These are phyloP conservation scores for Calycopis cecrops DNA, from an alignment of 1,140 invertebrate species.

Conservation along the genomic window DNA sequence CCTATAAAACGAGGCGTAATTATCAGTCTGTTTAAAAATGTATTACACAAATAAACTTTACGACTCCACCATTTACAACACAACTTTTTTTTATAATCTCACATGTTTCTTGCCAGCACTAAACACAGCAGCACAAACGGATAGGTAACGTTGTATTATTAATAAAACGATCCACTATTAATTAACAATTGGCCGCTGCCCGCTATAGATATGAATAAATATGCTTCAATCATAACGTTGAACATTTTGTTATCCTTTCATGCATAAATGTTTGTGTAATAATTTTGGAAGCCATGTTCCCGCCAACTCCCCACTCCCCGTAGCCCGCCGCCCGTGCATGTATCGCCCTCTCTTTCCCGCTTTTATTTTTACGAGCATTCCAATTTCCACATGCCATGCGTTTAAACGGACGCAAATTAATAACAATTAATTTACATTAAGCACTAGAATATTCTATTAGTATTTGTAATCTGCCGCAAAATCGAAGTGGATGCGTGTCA, in stretches of 20 bases:
- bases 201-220: conserved; percentile 46
- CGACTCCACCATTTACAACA: conserved; percentile 56
- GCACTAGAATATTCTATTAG: background rate
- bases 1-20: conserved; percentile 34
- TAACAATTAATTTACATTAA: conserved; percentile 8
- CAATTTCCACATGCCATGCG: conserved; percentile 24
- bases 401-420: conserved; percentile 23
- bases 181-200: too few relatives aligned
- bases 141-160: too few relatives aligned
- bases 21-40: conserved; percentile 67
- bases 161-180: too few relatives aligned
- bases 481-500: conserved; percentile 8
- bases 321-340: conserved; percentile 27
- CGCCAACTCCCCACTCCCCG: conserved; percentile 31
- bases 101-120: conserved; percentile 44
- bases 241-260: conserved; percentile 67
- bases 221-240: conserved; percentile 46
- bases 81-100: conserved; percentile 70
- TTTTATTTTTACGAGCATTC: conserved; percentile 40
- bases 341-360: conserved; percentile 46
- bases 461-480: background rate
- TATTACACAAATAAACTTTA: conserved; percentile 71
- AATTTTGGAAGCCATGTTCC: conserved; percentile 62
- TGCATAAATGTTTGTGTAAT: conserved; percentile 72
- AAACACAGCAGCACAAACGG: background rate